Base-by-base conservation (phyloP, 2,113 vertebrate genomes). In the Alosa alosa region DNA sequence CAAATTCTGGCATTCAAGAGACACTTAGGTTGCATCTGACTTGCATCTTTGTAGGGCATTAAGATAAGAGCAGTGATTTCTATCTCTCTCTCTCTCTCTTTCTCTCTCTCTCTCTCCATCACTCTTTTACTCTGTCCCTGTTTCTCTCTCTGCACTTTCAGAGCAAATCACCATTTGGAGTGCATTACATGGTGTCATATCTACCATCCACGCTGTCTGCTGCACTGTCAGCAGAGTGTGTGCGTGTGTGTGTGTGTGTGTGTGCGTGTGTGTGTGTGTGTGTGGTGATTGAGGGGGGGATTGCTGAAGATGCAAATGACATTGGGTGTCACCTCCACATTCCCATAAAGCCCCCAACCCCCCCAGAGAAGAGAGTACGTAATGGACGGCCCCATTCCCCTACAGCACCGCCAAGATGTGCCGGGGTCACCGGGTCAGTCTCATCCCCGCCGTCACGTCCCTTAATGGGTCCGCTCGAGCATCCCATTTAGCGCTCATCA, bases 41-140 rank as follows among this genome's bases (percentile, higher is more conserved):
- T 36, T 78, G 72, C 72, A 78, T 78, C 31, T 78, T 9, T 87
- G 55, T 18, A 47, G 78, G 55, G 46, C 87, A 86, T 84, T 88
- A 86, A 81, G 75, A 85, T 85, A 85, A 55, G 78, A 82, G 60
- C 39, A 9, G 11, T 20, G 81, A 78, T 78, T 78, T 36, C 31
- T 78, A 4, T 78, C 68, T 39, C 72, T 78, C 72, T 17, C 72
- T 39, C 31, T 78, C 31, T 15, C 72, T 39, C 31, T 31, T 31
- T 31, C 31, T 31, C 72, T 78, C 72, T 36, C 25, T 36, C 25
- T 39, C 31, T 9, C 64, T 72, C 31, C 9, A 4, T 72, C n/a
- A 36, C 64, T 72, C 25, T 72, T 7, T 72, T 10, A 11, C 72
- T 78, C 72, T 72, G n/a, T 39, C 72, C 15, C 72, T 78, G 11